These are phyloP conservation scores for Caenorhabditis uteleia DNA, from an alignment of 2,888 invertebrate genomes.

Conservation along the genomic window DNA sequence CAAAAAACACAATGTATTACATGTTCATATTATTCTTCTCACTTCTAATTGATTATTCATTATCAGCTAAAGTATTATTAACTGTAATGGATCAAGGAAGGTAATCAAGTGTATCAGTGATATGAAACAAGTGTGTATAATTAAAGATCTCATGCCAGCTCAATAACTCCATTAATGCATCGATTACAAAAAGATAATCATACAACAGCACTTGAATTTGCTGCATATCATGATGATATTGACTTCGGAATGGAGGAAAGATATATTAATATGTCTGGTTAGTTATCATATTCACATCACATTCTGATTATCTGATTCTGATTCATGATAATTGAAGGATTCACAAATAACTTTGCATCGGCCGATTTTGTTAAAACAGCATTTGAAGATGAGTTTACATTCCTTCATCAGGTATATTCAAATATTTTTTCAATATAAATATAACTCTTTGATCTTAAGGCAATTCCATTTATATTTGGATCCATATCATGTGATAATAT, in stretches of 20 bases:
- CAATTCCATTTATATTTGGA: conserved; percentile 31
- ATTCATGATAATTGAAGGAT: too few relatives aligned
- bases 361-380: conserved; percentile 28
- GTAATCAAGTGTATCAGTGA: neutral
- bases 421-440: too few relatives aligned
- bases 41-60: neutral
- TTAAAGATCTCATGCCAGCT: conserved; percentile 32
- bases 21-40: too few relatives aligned
- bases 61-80: conserved; percentile 15
- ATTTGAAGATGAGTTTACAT: conserved; percentile 32
- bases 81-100: conserved; percentile 40
- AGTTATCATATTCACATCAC: neutral
- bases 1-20: too few relatives aligned
- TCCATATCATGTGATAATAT: conserved; percentile 19
- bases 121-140: neutral
- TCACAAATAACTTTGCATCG: conserved; percentile 20
- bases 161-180: conserved; percentile 36
- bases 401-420: conserved; percentile 17
- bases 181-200: conserved; percentile 25
- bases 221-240: conserved; percentile 15
- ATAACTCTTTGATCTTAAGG: conserved; percentile 5
- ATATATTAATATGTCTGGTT: conserved; percentile 27
- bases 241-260: conserved; percentile 35
- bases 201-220: conserved; percentile 20
- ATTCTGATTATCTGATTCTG: too few relatives aligned